Base-by-base conservation (phyloP, 2,888 invertebrate genomes). In the Nomada goodeniana region DNA sequence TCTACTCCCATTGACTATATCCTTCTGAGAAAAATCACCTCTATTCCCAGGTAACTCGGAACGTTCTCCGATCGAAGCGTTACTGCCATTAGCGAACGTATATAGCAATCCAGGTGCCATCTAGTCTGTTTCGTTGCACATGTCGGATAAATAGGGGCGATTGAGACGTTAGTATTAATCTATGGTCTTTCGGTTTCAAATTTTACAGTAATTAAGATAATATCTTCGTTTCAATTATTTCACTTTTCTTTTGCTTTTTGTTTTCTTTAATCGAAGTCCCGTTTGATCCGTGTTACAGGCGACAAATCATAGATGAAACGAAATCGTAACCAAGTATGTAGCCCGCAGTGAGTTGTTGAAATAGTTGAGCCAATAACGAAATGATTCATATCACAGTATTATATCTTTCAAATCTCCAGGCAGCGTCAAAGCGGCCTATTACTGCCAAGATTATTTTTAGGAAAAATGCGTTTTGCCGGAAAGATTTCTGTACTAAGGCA, bases 401-500 rank as follows among this genome's bases (percentile, higher is more conserved):
- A 85, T 75, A 83, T 88, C 83, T 80, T 80, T 80, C 70, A 71
- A 75, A 73, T 77, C 82, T 88, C 86, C 88, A 88, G 86, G 72
- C 81, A 76, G 57, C 79, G 84, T 80, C 76, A 78, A 84, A 78
- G 82, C 64, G 68, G 57, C 68, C 57, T 57, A 55, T 50, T 83
- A 63, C 67, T 87, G 89, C 87, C 89, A 89, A 88, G 87, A 89
- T 86, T 88, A 88, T 88, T 88, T 80, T 88, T 89, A 69, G 88
- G 86, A 88, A 88, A 88, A 88, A 88, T 86, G 75, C 79, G 80
- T 70, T 86, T 86, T 88, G 82, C 78, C 79, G 82, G 86, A 88
- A 88, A 88, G 88, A 86, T 87, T 88, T 87, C 86, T 82, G 83
- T 82, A 82, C 75, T 78, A 83, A 72, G 80, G 79, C 76, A 81